Percentiles rank a stretch among this genome's conserved stretches.
phyloP scores from a whole-genome alignment of 2,113 vertebrate species.

The Plotosus lineatus region DNA sequence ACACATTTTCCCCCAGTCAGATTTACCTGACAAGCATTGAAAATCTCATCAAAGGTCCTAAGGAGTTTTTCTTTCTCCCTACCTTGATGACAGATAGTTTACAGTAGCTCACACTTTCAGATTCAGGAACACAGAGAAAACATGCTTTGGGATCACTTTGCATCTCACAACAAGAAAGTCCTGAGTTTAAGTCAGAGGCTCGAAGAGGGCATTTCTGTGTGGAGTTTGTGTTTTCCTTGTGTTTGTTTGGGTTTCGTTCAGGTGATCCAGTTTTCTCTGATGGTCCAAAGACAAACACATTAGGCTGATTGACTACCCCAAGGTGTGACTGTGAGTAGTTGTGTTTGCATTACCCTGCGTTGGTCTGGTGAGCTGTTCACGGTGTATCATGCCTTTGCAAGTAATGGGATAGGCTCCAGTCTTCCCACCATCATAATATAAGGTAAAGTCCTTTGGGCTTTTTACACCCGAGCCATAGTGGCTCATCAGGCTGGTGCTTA shows the following conservation, averaged over 20 bases:
- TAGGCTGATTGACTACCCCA: neutral
- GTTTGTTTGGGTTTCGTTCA: neutral
- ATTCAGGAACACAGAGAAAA: constrained; percentile 2
- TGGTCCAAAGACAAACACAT: neutral
- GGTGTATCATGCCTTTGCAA: too few relatives aligned
- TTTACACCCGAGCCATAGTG: too few relatives aligned
- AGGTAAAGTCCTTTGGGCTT: too few relatives aligned
- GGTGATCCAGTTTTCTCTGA: too few relatives aligned
- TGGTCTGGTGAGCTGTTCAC: too few relatives aligned
- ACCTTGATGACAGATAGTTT: constrained; percentile 17
- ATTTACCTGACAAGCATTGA: constrained; percentile 18
- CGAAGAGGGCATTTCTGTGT: too few relatives aligned
- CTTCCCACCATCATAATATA: too few relatives aligned
- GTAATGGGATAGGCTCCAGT: too few relatives aligned
- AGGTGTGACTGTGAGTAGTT: neutral
- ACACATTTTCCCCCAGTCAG: constrained; percentile 1
- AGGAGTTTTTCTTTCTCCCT: constrained; percentile 2
- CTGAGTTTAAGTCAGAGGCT: too few relatives aligned
- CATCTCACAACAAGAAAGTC: too few relatives aligned
- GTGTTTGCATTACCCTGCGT: too few relatives aligned
- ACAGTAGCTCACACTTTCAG: neutral
- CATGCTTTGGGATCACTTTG: neutral
- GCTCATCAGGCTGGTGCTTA: too few relatives aligned
- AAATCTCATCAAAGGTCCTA: constrained; percentile 16
- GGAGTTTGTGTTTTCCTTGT: neutral